A percentile compares a stretch with the other conserved stretches of the same genome.
phyloP scores from a whole-genome alignment of 2,113 vertebrate species.

The Hydropotes inermis region DNA sequence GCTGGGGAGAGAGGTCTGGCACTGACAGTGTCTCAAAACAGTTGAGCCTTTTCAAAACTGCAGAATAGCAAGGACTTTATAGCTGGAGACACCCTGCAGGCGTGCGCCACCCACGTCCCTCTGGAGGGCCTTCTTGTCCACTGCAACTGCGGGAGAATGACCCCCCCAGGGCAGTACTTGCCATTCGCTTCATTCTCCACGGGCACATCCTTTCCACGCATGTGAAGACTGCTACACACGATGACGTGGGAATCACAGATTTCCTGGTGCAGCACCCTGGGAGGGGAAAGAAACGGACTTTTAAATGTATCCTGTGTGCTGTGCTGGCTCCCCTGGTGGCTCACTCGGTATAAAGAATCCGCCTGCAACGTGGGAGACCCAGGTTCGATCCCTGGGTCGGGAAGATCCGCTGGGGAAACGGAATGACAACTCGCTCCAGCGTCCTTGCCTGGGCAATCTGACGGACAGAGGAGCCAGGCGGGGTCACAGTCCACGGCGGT shows the following conservation, averaged over 20 bases:
- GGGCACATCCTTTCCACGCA: rapidly evolving
- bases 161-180: rapidly evolving
- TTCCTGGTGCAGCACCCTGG: background rate
- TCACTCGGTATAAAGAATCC: background rate
- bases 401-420: background rate
- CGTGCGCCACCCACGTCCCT: rapidly evolving
- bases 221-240: background rate
- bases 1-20: background rate
- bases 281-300: background rate
- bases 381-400: rapidly evolving
- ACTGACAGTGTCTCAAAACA: background rate
- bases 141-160: rapidly evolving
- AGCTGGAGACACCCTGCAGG: rapidly evolving
- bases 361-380: background rate
- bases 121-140: rapidly evolving
- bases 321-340: background rate
- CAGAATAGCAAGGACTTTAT: too few species aligned
- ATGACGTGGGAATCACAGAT: too few species aligned
- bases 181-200: background rate
- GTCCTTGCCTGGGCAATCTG: background rate
- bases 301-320: rapidly evolving
- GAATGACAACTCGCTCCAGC: background rate
- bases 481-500: rapidly evolving
- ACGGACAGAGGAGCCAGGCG: background rate
- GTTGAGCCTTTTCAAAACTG: background rate